Evolutionary conservation across 2,113 vertebrate species (phyloP).

Genomic region (Odontesthes bonariensis): DNA sequence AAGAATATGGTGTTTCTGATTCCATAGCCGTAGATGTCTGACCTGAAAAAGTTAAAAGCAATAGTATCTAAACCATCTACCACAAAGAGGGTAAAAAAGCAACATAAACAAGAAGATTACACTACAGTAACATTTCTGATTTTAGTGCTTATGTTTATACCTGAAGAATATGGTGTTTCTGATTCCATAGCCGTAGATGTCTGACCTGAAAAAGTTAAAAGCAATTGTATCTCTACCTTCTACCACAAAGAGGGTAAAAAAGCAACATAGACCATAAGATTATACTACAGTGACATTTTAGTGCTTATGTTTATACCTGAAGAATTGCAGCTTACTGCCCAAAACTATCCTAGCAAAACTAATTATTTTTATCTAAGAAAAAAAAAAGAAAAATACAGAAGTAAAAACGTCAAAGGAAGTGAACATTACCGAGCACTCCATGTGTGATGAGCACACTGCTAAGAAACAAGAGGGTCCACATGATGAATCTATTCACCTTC

Average conservation of each 20-base stretch:
- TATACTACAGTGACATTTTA: neutral
- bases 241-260: neutral
- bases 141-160: neutral
- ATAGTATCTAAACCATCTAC: neutral
- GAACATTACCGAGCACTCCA: conserved; percentile 56
- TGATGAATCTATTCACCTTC: conserved; percentile 35
- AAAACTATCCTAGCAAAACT: neutral
- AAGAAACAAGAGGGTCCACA: conserved; percentile 65
- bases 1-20: neutral
- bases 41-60: conserved; percentile 16
- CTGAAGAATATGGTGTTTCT: neutral
- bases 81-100: neutral
- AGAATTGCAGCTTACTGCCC: neutral
- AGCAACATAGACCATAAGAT: neutral
- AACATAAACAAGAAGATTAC: neutral
- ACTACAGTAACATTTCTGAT: neutral
- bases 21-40: neutral
- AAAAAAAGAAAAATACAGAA: neutral
- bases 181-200: neutral
- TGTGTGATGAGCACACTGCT: conserved; percentile 35
- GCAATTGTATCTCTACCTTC: neutral
- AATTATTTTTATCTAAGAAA: neutral
- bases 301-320: neutral
- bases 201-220: conserved; percentile 11
- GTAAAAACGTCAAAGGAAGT: neutral